Evolutionary conservation across 1,140 invertebrate genomes (phyloP).

Genomic region (Metopolophium dirhodum): DNA sequence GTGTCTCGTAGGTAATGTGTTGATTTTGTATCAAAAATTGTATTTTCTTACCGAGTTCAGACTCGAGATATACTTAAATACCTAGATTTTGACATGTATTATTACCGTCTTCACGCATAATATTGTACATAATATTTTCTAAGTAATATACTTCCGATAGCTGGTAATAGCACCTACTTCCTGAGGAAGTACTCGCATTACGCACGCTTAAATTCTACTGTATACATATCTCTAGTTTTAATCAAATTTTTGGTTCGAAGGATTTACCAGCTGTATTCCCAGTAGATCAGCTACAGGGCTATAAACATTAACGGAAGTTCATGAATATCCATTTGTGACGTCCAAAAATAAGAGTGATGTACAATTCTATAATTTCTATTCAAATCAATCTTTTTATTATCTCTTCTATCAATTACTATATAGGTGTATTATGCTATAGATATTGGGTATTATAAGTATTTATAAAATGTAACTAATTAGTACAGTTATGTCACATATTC

Average conservation of each 20-base stretch:
- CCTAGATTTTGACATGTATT: neutral
- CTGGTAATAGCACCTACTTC: neutral
- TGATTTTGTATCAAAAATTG: neutral
- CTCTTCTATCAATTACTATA: neutral
- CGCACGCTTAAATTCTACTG: neutral
- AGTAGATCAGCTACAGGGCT: neutral
- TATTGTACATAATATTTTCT: neutral
- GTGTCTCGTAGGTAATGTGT: neutral
- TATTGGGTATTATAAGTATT: neutral
- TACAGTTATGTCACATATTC: neutral
- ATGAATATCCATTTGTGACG: neutral
- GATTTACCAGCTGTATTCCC: neutral
- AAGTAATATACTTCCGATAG: neutral
- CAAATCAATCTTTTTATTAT: neutral
- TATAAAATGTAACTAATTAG: neutral
- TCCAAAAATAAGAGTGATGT: neutral
- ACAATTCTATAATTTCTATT: neutral
- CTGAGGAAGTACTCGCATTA: neutral
- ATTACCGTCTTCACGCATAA: neutral
- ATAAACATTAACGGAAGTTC: neutral
- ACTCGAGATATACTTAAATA: too few relatives aligned
- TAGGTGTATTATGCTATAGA: neutral
- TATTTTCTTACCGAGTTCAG: neutral
- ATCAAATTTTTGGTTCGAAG: neutral
- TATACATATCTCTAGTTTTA: neutral